Conservation (phyloP, 2,888 invertebrate species). For the Thereva unica region DNA sequence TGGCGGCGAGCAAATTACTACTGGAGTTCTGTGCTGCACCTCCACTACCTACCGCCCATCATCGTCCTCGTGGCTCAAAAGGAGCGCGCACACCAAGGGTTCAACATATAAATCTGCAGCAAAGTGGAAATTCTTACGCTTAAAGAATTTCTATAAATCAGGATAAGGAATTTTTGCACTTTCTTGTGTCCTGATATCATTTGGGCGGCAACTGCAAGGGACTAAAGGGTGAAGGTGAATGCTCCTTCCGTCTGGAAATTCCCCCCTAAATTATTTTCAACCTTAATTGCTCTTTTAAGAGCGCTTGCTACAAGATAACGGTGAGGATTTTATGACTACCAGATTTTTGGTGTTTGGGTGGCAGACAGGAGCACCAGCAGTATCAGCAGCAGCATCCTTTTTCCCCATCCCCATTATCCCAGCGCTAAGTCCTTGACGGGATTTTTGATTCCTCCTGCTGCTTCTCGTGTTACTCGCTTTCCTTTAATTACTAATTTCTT, state of each 20-base stretch:
- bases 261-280: slow-evolving; percentile 22
- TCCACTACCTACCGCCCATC: too few relatives aligned
- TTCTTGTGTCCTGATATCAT: slow-evolving; percentile 15
- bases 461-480: slow-evolving; percentile 19
- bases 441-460: slow-evolving; percentile 11
- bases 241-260: slow-evolving; percentile 28
- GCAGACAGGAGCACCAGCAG: too few relatives aligned
- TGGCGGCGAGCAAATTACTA: neutral
- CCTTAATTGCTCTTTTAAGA: slow-evolving; percentile 34
- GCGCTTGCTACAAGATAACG: slow-evolving; percentile 10
- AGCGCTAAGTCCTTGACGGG: neutral
- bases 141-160: slow-evolving; percentile 37
- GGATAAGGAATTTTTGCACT: slow-evolving; percentile 35
- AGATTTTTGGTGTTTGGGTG: slow-evolving; percentile 1
- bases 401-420: slow-evolving; percentile 10
- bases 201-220: slow-evolving; percentile 2
- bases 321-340: slow-evolving; percentile 32
- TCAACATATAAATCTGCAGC: slow-evolving; percentile 30
- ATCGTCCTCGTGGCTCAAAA: neutral
- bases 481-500: slow-evolving; percentile 35
- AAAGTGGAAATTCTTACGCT: slow-evolving; percentile 36
- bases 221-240: neutral
- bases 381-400: neutral
- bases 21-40: neutral
- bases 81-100: slow-evolving; percentile 14